Percentiles rank a stretch among this genome's conserved stretches.
Conservation (phyloP, 2,888 invertebrate species). For the Aspidiotus destructor region DNA sequence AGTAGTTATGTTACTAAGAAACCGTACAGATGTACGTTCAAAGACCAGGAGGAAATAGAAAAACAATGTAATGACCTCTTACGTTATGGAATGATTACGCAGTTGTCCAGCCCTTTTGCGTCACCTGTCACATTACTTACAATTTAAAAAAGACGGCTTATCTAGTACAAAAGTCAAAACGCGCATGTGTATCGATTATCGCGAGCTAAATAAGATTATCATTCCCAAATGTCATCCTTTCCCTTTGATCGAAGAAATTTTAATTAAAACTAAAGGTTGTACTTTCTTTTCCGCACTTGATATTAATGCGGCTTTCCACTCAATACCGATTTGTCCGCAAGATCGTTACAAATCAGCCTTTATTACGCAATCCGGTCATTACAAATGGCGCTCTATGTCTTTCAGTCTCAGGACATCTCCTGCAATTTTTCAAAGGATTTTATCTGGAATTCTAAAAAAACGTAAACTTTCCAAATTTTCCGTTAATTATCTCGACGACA, state of each 20-base stretch:
- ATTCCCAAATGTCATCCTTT: conserved; percentile 18
- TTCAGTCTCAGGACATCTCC: too few species aligned
- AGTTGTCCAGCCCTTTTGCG: conserved; percentile 5
- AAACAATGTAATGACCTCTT: conserved; percentile 16
- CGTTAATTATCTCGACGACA: background rate
- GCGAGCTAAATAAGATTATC: conserved; percentile 21
- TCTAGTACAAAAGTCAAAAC: conserved; percentile 10
- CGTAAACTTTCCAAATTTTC: background rate
- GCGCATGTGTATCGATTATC: conserved; percentile 20
- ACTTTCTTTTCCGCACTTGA: conserved; percentile 40
- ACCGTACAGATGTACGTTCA: conserved; percentile 23
- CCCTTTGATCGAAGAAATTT: conserved; percentile 19
- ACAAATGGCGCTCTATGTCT: too few species aligned
- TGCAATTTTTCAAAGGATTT: conserved; percentile 22
- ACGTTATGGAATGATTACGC: too few species aligned
- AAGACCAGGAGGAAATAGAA: conserved; percentile 23
- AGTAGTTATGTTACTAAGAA: too few species aligned
- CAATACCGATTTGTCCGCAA: too few species aligned
- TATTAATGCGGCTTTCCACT: too few species aligned
- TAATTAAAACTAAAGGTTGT: conserved; percentile 38
- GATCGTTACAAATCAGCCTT: too few species aligned
- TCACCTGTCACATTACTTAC: conserved; percentile 14
- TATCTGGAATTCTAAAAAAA: background rate
- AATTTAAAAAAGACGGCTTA: conserved; percentile 16
- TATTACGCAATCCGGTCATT: too few species aligned